Conservation (phyloP, 2,113 vertebrate species). For the Marmota flaviventris region DNA sequence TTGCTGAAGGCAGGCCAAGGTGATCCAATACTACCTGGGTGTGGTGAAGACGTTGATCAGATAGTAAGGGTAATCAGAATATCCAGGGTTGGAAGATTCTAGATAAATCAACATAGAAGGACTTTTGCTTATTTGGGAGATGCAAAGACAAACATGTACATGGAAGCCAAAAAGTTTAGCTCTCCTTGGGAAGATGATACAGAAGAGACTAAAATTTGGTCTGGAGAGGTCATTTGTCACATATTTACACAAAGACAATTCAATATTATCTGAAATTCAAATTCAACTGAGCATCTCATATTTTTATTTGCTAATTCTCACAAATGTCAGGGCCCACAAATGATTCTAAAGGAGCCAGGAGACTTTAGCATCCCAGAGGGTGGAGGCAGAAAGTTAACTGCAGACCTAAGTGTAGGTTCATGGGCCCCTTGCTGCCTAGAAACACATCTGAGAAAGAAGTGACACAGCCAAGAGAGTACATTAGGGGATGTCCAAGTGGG, state of each 20-base stretch:
- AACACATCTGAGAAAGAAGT: fast-evolving
- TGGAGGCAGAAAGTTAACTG: background rate
- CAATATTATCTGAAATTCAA: background rate
- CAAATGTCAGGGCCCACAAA: background rate
- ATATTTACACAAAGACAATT: background rate
- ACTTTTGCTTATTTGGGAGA: background rate
- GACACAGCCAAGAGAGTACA: fast-evolving
- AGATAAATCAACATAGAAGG: background rate
- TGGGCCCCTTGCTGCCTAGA: no score
- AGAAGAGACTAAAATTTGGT: background rate
- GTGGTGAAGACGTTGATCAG: no score
- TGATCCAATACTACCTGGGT: no score
- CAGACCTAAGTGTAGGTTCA: fast-evolving
- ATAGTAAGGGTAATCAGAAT: no score
- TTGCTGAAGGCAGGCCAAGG: no score
- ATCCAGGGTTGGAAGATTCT: background rate
- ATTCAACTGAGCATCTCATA: background rate
- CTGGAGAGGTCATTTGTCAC: background rate
- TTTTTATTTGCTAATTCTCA: background rate
- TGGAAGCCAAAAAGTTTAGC: background rate
- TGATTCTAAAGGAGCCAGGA: no score
- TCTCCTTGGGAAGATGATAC: background rate
- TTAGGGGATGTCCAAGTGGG: background rate
- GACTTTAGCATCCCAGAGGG: fast-evolving
- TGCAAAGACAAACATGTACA: background rate